Percentiles rank a stretch among this genome's conserved stretches.
Evolutionary conservation across 2,888 invertebrate genomes (phyloP).

Genomic region (Dolichomitus sp.): DNA sequence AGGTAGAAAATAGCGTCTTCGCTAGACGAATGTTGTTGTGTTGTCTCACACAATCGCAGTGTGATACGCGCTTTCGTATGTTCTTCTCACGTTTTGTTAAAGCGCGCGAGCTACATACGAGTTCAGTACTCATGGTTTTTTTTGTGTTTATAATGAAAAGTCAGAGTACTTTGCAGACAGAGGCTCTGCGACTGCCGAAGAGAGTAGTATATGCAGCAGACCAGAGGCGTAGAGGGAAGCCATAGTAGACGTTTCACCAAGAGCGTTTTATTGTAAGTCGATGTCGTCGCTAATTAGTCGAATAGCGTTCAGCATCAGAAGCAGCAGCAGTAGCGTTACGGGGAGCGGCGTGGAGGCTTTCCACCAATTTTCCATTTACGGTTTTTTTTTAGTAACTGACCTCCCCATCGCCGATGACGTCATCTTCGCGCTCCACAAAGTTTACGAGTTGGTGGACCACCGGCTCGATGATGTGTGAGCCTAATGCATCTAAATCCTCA

Average conservation of each 20-base stretch:
- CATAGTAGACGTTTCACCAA: conserved; percentile 58
- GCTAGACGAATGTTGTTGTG: conserved; percentile 50
- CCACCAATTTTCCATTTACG: conserved; percentile 37
- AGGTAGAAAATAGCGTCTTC: conserved; percentile 43
- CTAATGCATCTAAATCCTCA: conserved; percentile 6
- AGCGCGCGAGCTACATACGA: conserved; percentile 39
- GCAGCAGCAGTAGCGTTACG: conserved; percentile 42
- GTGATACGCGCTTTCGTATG: conserved; percentile 35
- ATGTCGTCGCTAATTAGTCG: conserved; percentile 57
- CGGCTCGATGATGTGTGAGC: conserved; percentile 20
- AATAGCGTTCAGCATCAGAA: conserved; percentile 48
- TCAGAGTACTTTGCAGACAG: conserved; percentile 43
- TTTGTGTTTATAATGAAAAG: conserved; percentile 18
- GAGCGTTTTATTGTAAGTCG: conserved; percentile 36
- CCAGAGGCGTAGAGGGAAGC: conserved; percentile 61
- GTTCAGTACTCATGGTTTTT: conserved; percentile 36
- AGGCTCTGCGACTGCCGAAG: conserved; percentile 49
- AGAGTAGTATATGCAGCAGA: conserved; percentile 30
- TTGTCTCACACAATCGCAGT: conserved; percentile 36
- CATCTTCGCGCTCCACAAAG: conserved; percentile 36
- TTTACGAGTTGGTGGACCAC: conserved; percentile 13
- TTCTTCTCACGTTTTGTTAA: conserved; percentile 42
- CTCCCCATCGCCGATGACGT: conserved; percentile 61
- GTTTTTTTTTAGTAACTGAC: conserved; percentile 65
- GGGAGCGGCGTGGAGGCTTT: conserved; percentile 51